Evolutionary conservation across 1,140 invertebrate genomes (phyloP).

Genomic region (Contarinia nasturtii): DNA sequence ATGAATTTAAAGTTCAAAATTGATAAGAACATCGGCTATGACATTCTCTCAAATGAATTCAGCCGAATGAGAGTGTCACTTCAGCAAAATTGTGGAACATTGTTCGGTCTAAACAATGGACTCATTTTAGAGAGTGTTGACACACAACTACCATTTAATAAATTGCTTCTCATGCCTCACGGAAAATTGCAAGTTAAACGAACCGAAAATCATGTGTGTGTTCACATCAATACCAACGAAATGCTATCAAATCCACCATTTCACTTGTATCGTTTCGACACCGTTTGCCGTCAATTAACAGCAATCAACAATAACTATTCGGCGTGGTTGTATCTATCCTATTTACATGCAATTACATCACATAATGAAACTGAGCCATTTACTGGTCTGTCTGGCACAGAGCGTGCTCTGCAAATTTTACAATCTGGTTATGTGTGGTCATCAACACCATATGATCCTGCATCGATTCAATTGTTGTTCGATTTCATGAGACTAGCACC

Average conservation of each 20-base stretch:
- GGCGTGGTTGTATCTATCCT: neutral
- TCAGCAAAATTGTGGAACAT: neutral
- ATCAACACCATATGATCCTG: neutral
- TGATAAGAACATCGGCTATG: neutral
- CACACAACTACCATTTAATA: neutral
- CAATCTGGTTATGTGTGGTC: neutral
- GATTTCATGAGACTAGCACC: neutral
- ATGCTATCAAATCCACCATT: neutral
- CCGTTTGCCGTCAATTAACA: neutral
- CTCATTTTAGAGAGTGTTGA: neutral
- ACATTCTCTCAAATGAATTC: neutral
- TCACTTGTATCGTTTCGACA: neutral
- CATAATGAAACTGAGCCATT: neutral
- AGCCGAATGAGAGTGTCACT: neutral
- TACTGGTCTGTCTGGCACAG: neutral
- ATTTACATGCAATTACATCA: neutral
- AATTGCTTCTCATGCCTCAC: neutral
- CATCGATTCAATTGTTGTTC: neutral
- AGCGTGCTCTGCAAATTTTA: neutral
- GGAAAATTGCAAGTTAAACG: neutral
- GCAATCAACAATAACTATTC: neutral
- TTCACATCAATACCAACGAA: neutral
- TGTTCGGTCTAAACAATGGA: neutral
- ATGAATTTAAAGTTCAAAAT: neutral
- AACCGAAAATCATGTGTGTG: neutral